These are phyloP conservation scores for Phacellophora camtschatica DNA, from an alignment of 30 jellyfish, hydroid and myxozoan genomes.

Conservation along the genomic window DNA sequence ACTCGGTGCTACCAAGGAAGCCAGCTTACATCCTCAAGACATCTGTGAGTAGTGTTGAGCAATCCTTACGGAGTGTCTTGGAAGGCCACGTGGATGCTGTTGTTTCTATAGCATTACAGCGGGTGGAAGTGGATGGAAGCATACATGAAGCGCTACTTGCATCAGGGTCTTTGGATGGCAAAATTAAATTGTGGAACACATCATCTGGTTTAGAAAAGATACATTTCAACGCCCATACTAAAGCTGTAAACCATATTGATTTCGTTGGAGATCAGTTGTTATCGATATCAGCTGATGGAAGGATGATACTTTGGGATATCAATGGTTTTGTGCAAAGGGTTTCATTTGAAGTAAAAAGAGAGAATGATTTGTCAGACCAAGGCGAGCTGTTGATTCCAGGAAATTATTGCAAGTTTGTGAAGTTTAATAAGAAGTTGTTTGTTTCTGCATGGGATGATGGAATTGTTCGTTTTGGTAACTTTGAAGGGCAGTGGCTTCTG, in stretches of 20 bases:
- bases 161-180: constrained; percentile 35
- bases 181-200: neutral
- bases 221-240: constrained; percentile 13
- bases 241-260: constrained; percentile 7
- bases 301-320: constrained; percentile 14
- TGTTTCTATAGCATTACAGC: neutral
- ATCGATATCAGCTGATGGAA: constrained; percentile 35
- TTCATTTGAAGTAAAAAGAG: neutral
- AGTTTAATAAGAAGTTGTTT: neutral
- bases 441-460: constrained; percentile 55
- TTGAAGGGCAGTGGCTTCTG: constrained; percentile 1
- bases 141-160: neutral
- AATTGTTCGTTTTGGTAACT: constrained; percentile 1
- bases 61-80: neutral
- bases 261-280: neutral
- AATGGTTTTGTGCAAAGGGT: neutral
- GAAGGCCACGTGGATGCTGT: constrained; percentile 35
- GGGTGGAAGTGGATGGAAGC: neutral
- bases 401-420: constrained; percentile 2
- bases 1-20: neutral
- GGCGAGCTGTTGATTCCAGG: constrained; percentile 11
- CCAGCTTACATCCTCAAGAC: neutral
- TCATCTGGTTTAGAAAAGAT: neutral
- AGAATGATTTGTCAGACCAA: neutral
- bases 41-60: neutral